A percentile compares a stretch with the other conserved stretches of the same genome.
Conservation (phyloP, 2,797 vertebrate species). For the Champsocephalus gunnari region DNA sequence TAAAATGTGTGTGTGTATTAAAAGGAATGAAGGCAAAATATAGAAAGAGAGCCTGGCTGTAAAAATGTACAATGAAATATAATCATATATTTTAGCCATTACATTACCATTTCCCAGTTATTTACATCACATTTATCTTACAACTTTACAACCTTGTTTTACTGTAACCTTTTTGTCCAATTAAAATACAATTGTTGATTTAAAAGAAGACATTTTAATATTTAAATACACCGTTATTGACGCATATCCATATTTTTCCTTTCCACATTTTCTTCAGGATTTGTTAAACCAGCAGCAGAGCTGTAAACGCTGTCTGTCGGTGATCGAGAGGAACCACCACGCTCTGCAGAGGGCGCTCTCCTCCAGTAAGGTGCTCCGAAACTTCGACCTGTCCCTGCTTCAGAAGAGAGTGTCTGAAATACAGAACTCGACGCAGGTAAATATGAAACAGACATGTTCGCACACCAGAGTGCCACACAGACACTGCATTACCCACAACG, state of each 20-base stretch:
- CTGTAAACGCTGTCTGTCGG: conserved; percentile 91
- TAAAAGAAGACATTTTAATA: background rate
- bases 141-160: background rate
- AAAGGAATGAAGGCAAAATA: background rate
- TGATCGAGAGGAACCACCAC: conserved; percentile 93
- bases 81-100: background rate
- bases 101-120: background rate
- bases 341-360: conserved; percentile 86
- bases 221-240: background rate
- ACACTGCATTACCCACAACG: conserved; percentile 24
- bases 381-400: conserved; percentile 89
- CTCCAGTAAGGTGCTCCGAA: conserved; percentile 86
- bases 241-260: background rate
- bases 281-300: conserved; percentile 92
- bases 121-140: background rate
- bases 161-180: background rate
- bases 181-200: background rate
- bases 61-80: background rate
- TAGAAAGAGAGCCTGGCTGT: background rate
- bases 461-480: conserved; percentile 23
- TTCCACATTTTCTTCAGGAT: conserved; percentile 82
- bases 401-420: conserved; percentile 91
- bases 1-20: background rate
- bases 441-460: conserved; percentile 17
- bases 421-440: conserved; percentile 92